Evolutionary conservation across 2,888 invertebrate species (phyloP).

Genomic region (Xylota segnis): DNA sequence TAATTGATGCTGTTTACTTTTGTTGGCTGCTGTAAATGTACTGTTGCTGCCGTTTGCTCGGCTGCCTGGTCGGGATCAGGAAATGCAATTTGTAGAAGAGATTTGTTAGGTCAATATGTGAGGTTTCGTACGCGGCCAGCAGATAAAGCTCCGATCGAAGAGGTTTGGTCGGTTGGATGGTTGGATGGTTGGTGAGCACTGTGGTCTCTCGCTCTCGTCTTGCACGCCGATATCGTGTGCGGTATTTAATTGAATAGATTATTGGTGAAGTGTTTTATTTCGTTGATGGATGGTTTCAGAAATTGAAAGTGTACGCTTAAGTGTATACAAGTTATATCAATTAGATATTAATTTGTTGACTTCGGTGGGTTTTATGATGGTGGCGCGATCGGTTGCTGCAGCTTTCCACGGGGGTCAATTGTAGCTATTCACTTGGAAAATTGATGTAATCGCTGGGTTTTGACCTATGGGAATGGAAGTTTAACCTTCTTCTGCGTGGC

Average conservation of each 20-base stretch:
- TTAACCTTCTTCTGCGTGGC: background rate
- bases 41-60: conserved; percentile 54
- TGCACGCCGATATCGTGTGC: conserved; percentile 49
- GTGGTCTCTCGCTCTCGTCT: conserved; percentile 9
- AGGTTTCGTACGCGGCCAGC: conserved; percentile 43
- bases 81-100: conserved; percentile 73
- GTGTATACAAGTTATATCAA: conserved; percentile 70
- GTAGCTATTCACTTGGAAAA: conserved; percentile 15
- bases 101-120: conserved; percentile 74
- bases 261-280: conserved; percentile 54
- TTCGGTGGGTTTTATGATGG: conserved; percentile 43
- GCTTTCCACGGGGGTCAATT: conserved; percentile 32
- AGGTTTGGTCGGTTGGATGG: conserved; percentile 20
- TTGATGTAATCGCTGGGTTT: conserved; percentile 29
- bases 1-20: conserved; percentile 75
- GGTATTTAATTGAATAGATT: conserved; percentile 70
- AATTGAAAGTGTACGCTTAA: conserved; percentile 66
- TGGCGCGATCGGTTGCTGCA: conserved; percentile 22
- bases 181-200: background rate
- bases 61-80: conserved; percentile 57
- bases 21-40: conserved; percentile 66
- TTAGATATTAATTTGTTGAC: conserved; percentile 69
- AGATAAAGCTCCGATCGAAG: conserved; percentile 26
- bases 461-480: conserved; percentile 23
- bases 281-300: conserved; percentile 60